These are phyloP conservation scores for Aleiodes sp. DNA, from an alignment of 1,140 invertebrate species.

Conservation along the genomic window DNA sequence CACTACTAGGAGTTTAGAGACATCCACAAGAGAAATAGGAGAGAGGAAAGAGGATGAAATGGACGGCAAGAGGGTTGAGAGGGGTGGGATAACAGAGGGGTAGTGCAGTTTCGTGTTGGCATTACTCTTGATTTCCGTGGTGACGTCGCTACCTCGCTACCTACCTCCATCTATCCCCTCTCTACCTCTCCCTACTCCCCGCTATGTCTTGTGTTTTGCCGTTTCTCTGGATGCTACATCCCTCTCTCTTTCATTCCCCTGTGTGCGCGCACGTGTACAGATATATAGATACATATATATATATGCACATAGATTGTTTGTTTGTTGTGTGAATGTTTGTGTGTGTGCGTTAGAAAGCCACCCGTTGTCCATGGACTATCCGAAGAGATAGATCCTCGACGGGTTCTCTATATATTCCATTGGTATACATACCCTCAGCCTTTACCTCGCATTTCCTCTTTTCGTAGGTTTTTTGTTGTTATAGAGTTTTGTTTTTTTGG, in stretches of 20 bases:
- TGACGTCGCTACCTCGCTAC: constrained; percentile 59
- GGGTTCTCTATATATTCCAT: background rate
- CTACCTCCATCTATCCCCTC: constrained; percentile 33
- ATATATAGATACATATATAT: constrained; percentile 9
- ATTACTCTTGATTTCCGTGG: constrained; percentile 67
- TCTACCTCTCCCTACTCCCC: constrained; percentile 32
- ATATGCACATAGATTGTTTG: background rate
- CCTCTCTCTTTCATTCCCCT: constrained; percentile 28
- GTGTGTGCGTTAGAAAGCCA: background rate
- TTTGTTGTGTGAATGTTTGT: constrained; percentile 5
- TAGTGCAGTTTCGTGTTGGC: constrained; percentile 68
- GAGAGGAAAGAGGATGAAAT: constrained; percentile 25
- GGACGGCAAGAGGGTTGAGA: constrained; percentile 30
- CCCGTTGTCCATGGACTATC: constrained; percentile 24
- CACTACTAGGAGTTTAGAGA: constrained; percentile 23
- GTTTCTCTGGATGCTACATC: constrained; percentile 33
- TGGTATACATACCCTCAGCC: background rate
- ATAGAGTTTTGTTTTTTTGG: background rate
- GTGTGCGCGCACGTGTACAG: background rate
- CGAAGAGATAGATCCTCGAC: constrained; percentile 35
- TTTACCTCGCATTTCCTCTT: background rate
- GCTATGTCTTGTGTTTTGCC: constrained; percentile 42
- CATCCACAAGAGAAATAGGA: constrained; percentile 20
- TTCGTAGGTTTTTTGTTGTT: no score
- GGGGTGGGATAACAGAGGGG: constrained; percentile 53